phyloP scores from a whole-genome alignment of 2,888 invertebrate genomes.

The Polymixis lichenea region DNA sequence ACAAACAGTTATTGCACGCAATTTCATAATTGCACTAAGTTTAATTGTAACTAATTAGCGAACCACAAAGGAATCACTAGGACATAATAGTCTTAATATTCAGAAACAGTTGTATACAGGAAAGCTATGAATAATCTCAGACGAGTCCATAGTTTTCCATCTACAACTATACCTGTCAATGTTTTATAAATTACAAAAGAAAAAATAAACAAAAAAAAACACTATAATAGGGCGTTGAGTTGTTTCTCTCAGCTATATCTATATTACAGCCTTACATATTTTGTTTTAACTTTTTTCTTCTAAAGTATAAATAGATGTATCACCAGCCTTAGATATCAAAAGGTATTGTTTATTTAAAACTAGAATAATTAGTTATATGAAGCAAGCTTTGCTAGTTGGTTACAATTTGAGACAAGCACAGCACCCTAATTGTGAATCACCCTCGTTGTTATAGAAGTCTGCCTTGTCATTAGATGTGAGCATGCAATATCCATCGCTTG shows the following conservation, averaged over 20 bases:
- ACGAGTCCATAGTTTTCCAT: slow-evolving; percentile 57
- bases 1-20: slow-evolving; percentile 65
- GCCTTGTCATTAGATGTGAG: neutral
- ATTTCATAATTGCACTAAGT: slow-evolving; percentile 66
- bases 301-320: slow-evolving; percentile 81
- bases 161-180: slow-evolving; percentile 53
- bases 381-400: slow-evolving; percentile 72
- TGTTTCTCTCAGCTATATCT: slow-evolving; percentile 81
- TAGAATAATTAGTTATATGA: slow-evolving; percentile 68
- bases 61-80: slow-evolving; percentile 63
- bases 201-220: slow-evolving; percentile 66
- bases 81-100: slow-evolving; percentile 61
- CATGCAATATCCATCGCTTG: slow-evolving; percentile 4
- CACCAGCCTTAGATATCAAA: slow-evolving; percentile 86
- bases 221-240: slow-evolving; percentile 79
- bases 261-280: slow-evolving; percentile 79
- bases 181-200: slow-evolving; percentile 65
- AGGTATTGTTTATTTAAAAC: slow-evolving; percentile 66
- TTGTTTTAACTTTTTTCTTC: slow-evolving; percentile 63
- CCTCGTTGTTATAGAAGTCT: too few relatives aligned
- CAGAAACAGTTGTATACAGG: slow-evolving; percentile 56
- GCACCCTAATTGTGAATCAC: neutral
- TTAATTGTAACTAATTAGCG: slow-evolving; percentile 68
- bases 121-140: slow-evolving; percentile 55
- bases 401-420: slow-evolving; percentile 50